Evolutionary conservation across 2,888 invertebrate genomes (phyloP), one percentile per base, ranked within the genome.

Genomic region (Plutella xylostella): DNA sequence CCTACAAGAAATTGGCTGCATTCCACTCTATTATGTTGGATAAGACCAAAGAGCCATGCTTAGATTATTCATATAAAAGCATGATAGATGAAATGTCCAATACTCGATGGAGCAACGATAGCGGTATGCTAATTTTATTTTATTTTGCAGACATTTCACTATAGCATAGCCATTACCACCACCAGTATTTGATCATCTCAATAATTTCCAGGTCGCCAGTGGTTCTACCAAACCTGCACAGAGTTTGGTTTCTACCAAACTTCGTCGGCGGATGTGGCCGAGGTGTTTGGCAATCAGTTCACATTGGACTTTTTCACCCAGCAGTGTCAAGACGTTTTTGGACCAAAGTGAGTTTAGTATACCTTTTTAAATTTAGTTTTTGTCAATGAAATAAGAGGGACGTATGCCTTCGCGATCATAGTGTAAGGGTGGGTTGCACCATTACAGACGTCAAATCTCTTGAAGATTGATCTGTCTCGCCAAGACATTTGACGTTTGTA

Each of bases 161-260:
- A n/a, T n/a, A n/a, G n/a, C n/a, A n/a, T n/a, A n/a, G n/a, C n/a
- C n/a, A n/a, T n/a, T n/a, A n/a, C n/a, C n/a, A n/a, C n/a, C n/a
- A n/a, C n/a, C n/a, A n/a, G n/a, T n/a, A n/a, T n/a, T n/a, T n/a
- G n/a, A n/a, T n/a, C n/a, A n/a, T n/a, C n/a, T n/a, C n/a, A n/a
- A n/a, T n/a, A n/a, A n/a, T n/a, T n/a, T n/a, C 43, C 58, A 90
- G 91, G 85, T 53, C 90, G 97, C 0, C 93, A 94, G 60, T 97
- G 97, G 97, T 90, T 88, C 48, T 97, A 96, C 68, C 97, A 97
- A 75, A 97, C 97, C 0, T 98, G 97, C 66, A 94, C 93, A 1
- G 98, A 98, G 70, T 98, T 97, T 67, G 97, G 97, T 20, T 98
- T 93, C 72, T 98, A 91, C 72, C 97, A 98, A 80, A 93, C 95